Evolutionary conservation across 2,888 invertebrate species (phyloP).

Genomic region (Pegoplata infirma): DNA sequence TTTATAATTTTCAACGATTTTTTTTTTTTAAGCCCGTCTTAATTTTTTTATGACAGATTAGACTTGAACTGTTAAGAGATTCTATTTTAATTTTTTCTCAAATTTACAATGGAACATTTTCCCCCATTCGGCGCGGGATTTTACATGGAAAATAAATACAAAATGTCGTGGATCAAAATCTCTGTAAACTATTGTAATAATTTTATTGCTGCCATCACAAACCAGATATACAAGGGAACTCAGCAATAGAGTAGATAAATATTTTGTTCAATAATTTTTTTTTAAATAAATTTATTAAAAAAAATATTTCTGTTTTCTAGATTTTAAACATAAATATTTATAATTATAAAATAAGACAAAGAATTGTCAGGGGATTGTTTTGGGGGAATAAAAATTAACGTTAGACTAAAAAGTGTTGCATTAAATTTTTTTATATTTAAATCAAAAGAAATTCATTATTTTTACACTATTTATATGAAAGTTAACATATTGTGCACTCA

Average conservation of each 20-base stretch:
- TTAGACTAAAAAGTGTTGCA: conserved; percentile 35
- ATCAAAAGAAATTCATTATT: conserved; percentile 22
- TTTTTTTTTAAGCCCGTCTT: too few species aligned
- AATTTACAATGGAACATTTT: too few species aligned
- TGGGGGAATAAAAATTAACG: conserved; percentile 15
- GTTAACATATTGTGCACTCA: conserved; percentile 62
- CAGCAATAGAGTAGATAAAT: conserved; percentile 15
- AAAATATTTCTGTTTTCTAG: conserved; percentile 16
- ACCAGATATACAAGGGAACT: conserved; percentile 14
- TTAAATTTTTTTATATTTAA: not conserved
- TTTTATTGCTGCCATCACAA: too few species aligned
- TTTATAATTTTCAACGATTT: too few species aligned
- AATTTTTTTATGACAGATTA: too few species aligned
- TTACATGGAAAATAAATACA: too few species aligned
- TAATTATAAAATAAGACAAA: not conserved
- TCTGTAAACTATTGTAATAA: too few species aligned
- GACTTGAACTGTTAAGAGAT: too few species aligned
- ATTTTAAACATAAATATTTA: conserved; percentile 3
- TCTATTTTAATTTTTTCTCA: too few species aligned
- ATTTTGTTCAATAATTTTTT: not conserved
- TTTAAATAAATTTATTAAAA: conserved; percentile 4
- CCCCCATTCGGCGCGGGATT: too few species aligned
- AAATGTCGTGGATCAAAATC: too few species aligned
- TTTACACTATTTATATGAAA: conserved; percentile 54
- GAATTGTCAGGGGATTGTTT: conserved; percentile 15